These are phyloP conservation scores for Timandra comae DNA, from an alignment of 2,888 invertebrate genomes.

Conservation along the genomic window DNA sequence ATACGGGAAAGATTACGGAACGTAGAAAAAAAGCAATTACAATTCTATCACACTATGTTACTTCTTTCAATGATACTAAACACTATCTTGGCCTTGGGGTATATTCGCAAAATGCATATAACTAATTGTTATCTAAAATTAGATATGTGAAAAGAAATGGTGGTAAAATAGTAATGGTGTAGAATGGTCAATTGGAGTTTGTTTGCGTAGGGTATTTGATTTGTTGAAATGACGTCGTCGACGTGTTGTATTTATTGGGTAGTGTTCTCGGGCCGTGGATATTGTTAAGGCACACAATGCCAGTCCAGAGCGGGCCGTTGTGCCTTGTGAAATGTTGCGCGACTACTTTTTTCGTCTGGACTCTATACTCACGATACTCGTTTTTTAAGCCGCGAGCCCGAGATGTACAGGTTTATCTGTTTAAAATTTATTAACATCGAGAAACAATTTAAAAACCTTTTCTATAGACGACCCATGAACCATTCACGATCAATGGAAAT, in stretches of 20 bases:
- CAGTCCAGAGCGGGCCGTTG: slow-evolving; percentile 73
- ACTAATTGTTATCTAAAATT: too few species aligned
- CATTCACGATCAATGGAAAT: slow-evolving; percentile 67
- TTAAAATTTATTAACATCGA: slow-evolving; percentile 77
- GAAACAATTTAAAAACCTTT: slow-evolving; percentile 74
- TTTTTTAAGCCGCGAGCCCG: slow-evolving; percentile 72
- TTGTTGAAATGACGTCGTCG: slow-evolving; percentile 63
- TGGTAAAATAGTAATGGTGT: slow-evolving; percentile 56
- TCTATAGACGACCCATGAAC: slow-evolving; percentile 62
- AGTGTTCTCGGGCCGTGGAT: slow-evolving; percentile 59
- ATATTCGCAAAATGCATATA: too few species aligned
- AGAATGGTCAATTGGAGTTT: slow-evolving; percentile 58
- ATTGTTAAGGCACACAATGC: slow-evolving; percentile 74
- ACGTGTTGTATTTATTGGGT: slow-evolving; percentile 63
- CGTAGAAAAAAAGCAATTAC: too few species aligned
- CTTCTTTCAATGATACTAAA: too few species aligned
- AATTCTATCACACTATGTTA: too few species aligned
- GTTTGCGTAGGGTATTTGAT: slow-evolving; percentile 64
- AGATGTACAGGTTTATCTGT: slow-evolving; percentile 77
- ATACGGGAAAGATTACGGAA: too few species aligned
- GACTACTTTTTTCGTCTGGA: slow-evolving; percentile 78
- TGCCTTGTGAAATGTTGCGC: slow-evolving; percentile 75
- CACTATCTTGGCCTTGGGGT: too few species aligned
- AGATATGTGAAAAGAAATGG: not conserved
- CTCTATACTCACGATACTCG: slow-evolving; percentile 71